These are phyloP conservation scores for Andricus curvator DNA, from an alignment of 2,888 invertebrate species.

Conservation along the genomic window DNA sequence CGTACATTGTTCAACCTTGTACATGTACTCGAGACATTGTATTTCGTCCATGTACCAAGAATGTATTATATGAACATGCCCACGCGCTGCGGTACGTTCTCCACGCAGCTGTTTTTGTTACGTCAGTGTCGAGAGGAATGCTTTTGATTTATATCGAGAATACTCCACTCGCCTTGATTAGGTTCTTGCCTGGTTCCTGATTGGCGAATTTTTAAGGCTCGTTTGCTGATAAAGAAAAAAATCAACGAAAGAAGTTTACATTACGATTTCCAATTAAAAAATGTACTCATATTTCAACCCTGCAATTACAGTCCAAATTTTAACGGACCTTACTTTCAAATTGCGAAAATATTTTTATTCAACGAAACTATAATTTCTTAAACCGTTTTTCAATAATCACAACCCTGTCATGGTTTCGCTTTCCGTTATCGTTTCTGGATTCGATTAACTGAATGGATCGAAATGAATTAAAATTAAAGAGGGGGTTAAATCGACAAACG, in stretches of 20 bases:
- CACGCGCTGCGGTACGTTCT: background rate
- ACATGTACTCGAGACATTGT: slow-evolving; percentile 44
- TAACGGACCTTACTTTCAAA: background rate
- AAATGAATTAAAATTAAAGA: background rate
- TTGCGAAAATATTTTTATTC: too few species aligned
- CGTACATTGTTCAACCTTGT: slow-evolving; percentile 65
- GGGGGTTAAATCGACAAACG: slow-evolving; percentile 2
- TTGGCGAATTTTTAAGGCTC: background rate
- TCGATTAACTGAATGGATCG: background rate
- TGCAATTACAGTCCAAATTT: background rate
- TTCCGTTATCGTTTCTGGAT: background rate
- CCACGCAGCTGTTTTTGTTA: slow-evolving; percentile 69
- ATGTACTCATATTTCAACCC: background rate
- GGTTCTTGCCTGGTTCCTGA: slow-evolving; percentile 35
- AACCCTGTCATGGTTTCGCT: background rate
- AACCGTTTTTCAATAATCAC: too few species aligned
- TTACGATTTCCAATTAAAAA: background rate
- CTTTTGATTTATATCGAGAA: slow-evolving; percentile 66
- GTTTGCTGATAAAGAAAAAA: background rate
- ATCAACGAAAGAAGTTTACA: background rate
- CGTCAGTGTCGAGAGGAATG: slow-evolving; percentile 62
- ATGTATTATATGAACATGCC: slow-evolving; percentile 35
- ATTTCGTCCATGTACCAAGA: slow-evolving; percentile 25
- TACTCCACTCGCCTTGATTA: slow-evolving; percentile 48
- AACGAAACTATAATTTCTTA: too few species aligned